Evolutionary conservation across 30 jellyfish, hydroid and myxozoan species (phyloP).

Genomic region (Cassiopea xamachana): DNA sequence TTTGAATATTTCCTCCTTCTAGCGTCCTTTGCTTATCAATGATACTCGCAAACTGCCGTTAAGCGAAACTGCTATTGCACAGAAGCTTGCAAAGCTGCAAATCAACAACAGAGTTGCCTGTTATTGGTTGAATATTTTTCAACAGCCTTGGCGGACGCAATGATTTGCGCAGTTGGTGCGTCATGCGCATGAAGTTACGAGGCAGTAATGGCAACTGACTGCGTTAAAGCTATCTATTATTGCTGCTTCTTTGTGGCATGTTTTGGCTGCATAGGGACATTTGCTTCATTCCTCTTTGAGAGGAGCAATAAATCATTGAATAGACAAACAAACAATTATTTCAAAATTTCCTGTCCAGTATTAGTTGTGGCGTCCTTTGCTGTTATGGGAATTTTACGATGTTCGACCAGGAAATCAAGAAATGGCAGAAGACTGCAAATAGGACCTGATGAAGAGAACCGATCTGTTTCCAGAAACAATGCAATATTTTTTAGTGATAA

Average conservation of each 20-base stretch:
- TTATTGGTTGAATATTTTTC: too few species aligned
- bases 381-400: background rate
- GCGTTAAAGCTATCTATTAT: background rate
- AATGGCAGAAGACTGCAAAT: background rate
- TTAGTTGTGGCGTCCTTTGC: background rate
- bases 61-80: too few species aligned
- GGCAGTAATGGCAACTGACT: background rate
- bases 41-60: too few species aligned
- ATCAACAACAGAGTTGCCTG: too few species aligned
- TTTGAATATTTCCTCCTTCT: too few species aligned
- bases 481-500: background rate
- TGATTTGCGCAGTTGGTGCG: too few species aligned
- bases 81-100: too few species aligned
- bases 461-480: background rate
- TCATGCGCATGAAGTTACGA: too few species aligned
- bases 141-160: too few species aligned
- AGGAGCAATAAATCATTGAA: background rate
- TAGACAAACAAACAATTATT: background rate
- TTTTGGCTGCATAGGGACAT: slow-evolving; percentile 24
- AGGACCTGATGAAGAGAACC: background rate
- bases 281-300: slow-evolving; percentile 16
- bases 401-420: background rate
- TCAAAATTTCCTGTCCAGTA: slow-evolving; percentile 10
- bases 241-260: background rate
- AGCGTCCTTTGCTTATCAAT: too few species aligned